Percentiles rank a stretch among this genome's conserved stretches.
phyloP scores from a whole-genome alignment of 2,113 vertebrate species.

The Willisornis vidua region DNA sequence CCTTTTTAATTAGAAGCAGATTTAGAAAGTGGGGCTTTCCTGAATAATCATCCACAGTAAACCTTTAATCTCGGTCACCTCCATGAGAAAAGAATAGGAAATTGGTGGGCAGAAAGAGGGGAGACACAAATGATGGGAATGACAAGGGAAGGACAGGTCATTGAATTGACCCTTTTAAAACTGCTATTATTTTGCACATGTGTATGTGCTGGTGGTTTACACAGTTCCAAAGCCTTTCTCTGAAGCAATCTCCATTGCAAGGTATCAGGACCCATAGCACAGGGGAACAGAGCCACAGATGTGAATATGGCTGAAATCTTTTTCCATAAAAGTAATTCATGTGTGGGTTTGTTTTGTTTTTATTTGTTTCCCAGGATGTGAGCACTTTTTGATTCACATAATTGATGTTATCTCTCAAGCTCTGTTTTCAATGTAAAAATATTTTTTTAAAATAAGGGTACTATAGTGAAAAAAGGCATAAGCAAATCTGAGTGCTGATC shows the following conservation, averaged over 20 bases:
- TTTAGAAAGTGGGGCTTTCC: slow-evolving; percentile 64
- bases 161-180: neutral
- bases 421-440: neutral
- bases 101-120: neutral
- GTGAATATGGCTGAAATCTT: neutral
- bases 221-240: neutral
- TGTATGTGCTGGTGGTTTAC: neutral
- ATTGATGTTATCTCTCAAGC: neutral
- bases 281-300: neutral
- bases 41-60: slow-evolving; percentile 41
- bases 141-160: neutral
- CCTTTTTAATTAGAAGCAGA: slow-evolving; percentile 68
- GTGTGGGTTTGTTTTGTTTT: neutral
- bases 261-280: neutral
- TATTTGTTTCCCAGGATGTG: neutral
- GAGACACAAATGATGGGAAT: neutral
- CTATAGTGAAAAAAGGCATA: neutral
- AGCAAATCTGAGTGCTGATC: neutral
- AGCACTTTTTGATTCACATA: neutral
- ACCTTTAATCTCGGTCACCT: slow-evolving; percentile 33
- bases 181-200: neutral
- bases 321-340: neutral
- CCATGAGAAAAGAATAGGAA: neutral
- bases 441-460: fast-evolving
- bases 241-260: neutral